Evolutionary conservation across 2,113 vertebrate genomes (phyloP).

Genomic region (Laticauda colubrina): DNA sequence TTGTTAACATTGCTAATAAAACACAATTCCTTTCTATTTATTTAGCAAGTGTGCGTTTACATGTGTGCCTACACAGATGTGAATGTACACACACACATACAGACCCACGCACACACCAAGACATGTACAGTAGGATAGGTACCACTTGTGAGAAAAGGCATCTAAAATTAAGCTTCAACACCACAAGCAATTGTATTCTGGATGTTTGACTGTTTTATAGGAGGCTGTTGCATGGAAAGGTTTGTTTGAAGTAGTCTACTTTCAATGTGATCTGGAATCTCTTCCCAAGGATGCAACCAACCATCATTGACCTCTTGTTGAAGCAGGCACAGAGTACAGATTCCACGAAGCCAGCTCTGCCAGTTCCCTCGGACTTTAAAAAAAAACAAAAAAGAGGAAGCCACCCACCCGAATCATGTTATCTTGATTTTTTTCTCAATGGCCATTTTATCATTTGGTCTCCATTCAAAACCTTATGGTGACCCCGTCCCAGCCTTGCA

Average conservation of each 20-base stretch:
- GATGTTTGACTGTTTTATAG: conserved; percentile 78
- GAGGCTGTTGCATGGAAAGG: conserved; percentile 62
- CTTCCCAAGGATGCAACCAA: conserved; percentile 67
- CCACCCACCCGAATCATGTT: conserved; percentile 65
- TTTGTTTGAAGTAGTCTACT: conserved; percentile 70
- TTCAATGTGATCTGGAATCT: conserved; percentile 60
- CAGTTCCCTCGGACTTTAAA: conserved; percentile 50
- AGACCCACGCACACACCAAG: conserved; percentile 38
- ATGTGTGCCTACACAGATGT: conserved; percentile 34
- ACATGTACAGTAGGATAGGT: conserved; percentile 58
- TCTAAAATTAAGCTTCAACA: conserved; percentile 73
- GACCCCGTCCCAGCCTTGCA: conserved; percentile 70
- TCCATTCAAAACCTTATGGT: conserved; percentile 63
- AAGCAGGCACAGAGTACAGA: conserved; percentile 70
- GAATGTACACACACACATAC: conserved; percentile 34
- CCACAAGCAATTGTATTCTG: conserved; percentile 71
- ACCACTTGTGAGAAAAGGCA: conserved; percentile 86
- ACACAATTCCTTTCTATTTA: conserved; percentile 67
- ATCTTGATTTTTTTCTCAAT: conserved; percentile 62
- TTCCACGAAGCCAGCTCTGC: conserved; percentile 63
- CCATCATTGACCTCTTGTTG: conserved; percentile 46
- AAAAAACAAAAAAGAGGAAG: conserved; percentile 61
- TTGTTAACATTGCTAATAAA: conserved; percentile 66
- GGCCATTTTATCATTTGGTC: conserved; percentile 64
- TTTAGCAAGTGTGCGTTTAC: conserved; percentile 1